Base-by-base conservation (phyloP, 1,140 invertebrate species). In the Drosophila subobscura region DNA sequence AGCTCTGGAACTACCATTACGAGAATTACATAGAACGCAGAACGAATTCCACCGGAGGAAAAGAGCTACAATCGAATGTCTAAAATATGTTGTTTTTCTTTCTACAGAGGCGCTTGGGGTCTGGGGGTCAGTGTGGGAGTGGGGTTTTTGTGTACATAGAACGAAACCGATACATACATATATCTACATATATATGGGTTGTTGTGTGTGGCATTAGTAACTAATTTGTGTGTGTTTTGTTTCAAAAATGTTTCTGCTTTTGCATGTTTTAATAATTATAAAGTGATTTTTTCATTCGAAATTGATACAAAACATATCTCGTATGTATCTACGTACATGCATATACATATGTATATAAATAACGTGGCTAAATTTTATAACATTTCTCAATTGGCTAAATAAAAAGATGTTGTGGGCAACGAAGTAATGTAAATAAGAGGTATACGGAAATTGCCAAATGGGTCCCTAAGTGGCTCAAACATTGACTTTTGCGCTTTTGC, bases 371-470 rank as follows among this genome's bases (percentile, higher is more conserved):
- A 81, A 73, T 61, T 70, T 67, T 81, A 75, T 61, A 81, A 86
- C 77, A 81, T 85, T 86, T 81, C 57, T 81, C 73, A 85, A 86
- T 85, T 85, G 42, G 67, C 81, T 86, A 85, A 85, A 85, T 86
- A 77, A 85, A 81, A 81, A 81, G 16, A 20, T 20, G 49, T 63
- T 60, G 60, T 59, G 64, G 57, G 33, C 56, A 86, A 86, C 71
- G 73, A 86, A 74, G 63, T 46, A 79, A 85, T 79, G 72, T 71
- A 80, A 68, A 81, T 47, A 52, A 42, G 40, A 56, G 41, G 63
- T 81, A 63, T 73, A 86, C 74, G 72, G 42, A 86, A 86, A 85
- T 77, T 86, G 77, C 77, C 77, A 70, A 86, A 75, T 60, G 66
- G 74, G 42, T 78, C 58, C 61, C 46, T 65, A 67, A 73, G 56